Percentiles rank a stretch among this genome's conserved stretches.
These are phyloP conservation scores for Papilio gigon DNA, from an alignment of 2,888 invertebrate species.

Conservation along the genomic window DNA sequence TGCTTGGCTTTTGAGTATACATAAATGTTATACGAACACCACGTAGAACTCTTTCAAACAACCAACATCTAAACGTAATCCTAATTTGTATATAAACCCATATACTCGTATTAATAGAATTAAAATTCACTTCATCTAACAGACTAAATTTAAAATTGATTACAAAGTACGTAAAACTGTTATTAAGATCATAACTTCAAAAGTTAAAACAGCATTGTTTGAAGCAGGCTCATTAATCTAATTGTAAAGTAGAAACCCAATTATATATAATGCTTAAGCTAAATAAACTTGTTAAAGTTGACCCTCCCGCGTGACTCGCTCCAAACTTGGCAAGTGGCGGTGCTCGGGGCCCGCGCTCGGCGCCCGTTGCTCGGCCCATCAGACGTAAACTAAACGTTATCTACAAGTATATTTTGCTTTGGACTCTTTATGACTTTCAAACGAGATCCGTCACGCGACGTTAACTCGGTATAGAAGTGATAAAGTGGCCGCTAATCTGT, in stretches of 20 bases:
- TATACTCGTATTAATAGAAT: background rate
- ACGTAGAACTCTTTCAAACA: too few species aligned
- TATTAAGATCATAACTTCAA: conserved; percentile 31
- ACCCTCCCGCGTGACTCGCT: conserved; percentile 65
- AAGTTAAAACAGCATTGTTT: conserved; percentile 31
- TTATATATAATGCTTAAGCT: conserved; percentile 77
- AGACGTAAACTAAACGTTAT: conserved; percentile 80
- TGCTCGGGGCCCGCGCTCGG: background rate
- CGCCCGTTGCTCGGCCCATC: background rate
- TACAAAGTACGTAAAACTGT: conserved; percentile 39
- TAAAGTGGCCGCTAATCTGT: conserved; percentile 82
- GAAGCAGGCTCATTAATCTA: conserved; percentile 52
- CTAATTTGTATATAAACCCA: too few species aligned
- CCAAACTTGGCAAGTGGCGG: conserved; percentile 74
- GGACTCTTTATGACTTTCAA: conserved; percentile 82
- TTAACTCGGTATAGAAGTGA: conserved; percentile 81
- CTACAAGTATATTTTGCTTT: conserved; percentile 81
- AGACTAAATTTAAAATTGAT: conserved; percentile 49
- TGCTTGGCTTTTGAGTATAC: too few species aligned
- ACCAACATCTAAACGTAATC: too few species aligned
- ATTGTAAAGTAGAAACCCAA: conserved; percentile 75
- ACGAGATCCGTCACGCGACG: conserved; percentile 83
- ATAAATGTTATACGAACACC: too few species aligned
- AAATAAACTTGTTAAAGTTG: conserved; percentile 71
- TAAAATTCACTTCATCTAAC: background rate